These are phyloP conservation scores for Bufotes viridis DNA, from an alignment of 2,797 vertebrate genomes.

Conservation along the genomic window DNA sequence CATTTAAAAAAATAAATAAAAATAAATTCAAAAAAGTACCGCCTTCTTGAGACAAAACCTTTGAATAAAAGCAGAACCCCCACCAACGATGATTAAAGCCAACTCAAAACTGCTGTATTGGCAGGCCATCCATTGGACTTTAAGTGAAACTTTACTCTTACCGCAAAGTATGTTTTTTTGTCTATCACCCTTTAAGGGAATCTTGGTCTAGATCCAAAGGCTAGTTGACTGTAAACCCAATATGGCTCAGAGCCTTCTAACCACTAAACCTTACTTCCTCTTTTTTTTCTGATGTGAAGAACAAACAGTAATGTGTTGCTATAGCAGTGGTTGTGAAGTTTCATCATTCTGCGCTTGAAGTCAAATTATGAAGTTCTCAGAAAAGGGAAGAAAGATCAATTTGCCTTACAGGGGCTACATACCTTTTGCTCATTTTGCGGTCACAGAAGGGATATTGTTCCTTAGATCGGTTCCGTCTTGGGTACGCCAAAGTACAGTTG, in stretches of 20 bases:
- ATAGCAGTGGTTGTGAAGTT: background rate
- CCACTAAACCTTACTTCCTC: slow-evolving; percentile 50
- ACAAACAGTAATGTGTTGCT: slow-evolving; percentile 38
- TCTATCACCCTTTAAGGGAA: background rate
- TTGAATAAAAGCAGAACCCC: background rate
- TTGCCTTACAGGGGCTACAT: background rate
- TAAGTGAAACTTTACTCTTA: background rate
- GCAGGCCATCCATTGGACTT: background rate
- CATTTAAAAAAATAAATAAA: too few relatives aligned
- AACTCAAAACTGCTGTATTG: background rate
- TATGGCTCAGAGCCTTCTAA: slow-evolving; percentile 6
- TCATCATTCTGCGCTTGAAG: background rate
- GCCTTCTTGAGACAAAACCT: too few relatives aligned
- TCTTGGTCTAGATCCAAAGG: background rate
- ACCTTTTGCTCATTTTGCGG: background rate
- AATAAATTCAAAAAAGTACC: too few relatives aligned
- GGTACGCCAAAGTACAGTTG: too few relatives aligned
- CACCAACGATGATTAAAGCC: background rate
- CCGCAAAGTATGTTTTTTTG: background rate
- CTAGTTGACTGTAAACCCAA: background rate
- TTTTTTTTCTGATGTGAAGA: slow-evolving; percentile 17
- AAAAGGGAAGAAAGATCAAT: background rate
- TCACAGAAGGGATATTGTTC: background rate
- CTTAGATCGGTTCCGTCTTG: too few relatives aligned
- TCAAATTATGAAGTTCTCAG: background rate